These are phyloP conservation scores for Phoenicopterus ruber DNA, from an alignment of 2,113 vertebrate genomes.

Conservation along the genomic window DNA sequence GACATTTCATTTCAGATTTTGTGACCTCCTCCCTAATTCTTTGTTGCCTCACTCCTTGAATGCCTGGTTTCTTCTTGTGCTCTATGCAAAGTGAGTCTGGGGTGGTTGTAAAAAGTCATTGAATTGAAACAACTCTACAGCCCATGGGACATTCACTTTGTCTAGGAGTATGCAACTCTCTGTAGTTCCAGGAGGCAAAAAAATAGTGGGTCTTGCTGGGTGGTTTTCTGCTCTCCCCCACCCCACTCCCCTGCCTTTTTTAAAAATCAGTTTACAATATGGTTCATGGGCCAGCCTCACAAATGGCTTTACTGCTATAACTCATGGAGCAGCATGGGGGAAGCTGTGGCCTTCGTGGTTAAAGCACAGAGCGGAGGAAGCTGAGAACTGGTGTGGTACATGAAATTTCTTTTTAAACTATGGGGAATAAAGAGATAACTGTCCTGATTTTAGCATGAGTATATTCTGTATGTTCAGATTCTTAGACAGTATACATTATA, in stretches of 20 bases:
- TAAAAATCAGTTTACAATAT: background rate
- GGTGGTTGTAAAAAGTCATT: background rate
- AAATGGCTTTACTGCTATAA: background rate
- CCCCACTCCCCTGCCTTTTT: background rate
- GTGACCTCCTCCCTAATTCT: conserved; percentile 18
- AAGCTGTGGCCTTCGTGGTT: background rate
- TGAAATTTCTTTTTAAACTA: background rate
- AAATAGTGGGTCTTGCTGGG: background rate
- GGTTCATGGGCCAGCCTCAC: background rate
- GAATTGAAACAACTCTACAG: background rate
- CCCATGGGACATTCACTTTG: background rate
- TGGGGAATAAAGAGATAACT: background rate
- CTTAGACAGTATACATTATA: background rate
- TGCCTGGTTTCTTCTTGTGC: background rate
- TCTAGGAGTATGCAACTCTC: background rate
- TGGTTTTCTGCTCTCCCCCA: background rate
- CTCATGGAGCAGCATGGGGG: background rate
- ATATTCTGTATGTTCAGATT: background rate
- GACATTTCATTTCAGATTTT: conserved; percentile 44
- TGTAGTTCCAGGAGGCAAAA: background rate
- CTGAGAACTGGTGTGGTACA: background rate
- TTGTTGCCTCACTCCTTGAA: background rate
- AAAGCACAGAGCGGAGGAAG: background rate
- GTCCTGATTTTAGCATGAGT: background rate
- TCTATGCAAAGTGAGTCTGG: background rate